Percentiles rank a stretch among this genome's conserved stretches.
Conservation (phyloP, 2,888 invertebrate species). For the Xestia c-nigrum region DNA sequence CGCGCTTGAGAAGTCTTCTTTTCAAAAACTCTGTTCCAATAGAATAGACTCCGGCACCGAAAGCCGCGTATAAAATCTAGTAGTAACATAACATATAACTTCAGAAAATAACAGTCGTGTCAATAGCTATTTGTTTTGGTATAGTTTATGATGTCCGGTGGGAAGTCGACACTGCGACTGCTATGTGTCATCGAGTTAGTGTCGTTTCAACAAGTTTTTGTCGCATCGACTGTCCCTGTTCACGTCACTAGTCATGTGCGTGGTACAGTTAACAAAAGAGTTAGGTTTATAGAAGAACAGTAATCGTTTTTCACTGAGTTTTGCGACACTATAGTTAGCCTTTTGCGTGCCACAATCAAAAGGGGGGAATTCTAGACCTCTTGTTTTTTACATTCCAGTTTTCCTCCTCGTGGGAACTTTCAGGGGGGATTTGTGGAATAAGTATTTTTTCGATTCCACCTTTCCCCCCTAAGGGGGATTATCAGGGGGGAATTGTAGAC, state of each 20-base stretch:
- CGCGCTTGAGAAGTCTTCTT: too few relatives aligned
- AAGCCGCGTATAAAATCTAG: not conserved
- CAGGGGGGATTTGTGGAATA: too few relatives aligned
- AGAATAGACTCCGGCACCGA: not conserved
- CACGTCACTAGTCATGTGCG: constrained; percentile 20
- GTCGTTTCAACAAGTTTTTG: constrained; percentile 51
- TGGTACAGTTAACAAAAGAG: not conserved
- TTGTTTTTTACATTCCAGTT: too few relatives aligned
- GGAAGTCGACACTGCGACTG: constrained; percentile 20
- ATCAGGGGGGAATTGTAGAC: too few relatives aligned
- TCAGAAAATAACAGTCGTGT: constrained; percentile 18
- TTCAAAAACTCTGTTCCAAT: not conserved
- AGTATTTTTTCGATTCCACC: too few relatives aligned
- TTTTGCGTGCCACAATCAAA: not conserved
- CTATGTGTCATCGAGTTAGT: constrained; percentile 50
- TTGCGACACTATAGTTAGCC: not conserved
- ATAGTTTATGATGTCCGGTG: constrained; percentile 33
- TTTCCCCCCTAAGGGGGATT: too few relatives aligned
- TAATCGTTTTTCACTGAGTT: not conserved
- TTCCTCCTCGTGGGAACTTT: too few relatives aligned
- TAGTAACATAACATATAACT: constrained; percentile 9
- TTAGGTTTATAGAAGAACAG: not conserved
- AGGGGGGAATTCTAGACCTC: too few relatives aligned
- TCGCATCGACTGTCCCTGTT: constrained; percentile 22
- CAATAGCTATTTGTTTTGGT: constrained; percentile 38